phyloP scores from a whole-genome alignment of 2,113 vertebrate species.

The Mixornis gularis region DNA sequence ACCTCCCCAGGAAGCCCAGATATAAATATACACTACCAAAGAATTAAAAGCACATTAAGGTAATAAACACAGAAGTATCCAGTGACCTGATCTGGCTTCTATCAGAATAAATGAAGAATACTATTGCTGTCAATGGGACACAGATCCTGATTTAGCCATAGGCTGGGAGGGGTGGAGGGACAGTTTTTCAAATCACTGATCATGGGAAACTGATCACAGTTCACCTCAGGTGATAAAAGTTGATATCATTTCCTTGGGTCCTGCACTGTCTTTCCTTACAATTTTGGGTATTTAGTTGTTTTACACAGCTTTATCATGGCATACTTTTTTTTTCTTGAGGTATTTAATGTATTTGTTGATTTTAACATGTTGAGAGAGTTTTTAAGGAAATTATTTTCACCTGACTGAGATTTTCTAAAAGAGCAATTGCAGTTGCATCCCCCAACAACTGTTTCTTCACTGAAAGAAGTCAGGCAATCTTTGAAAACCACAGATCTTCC shows the following conservation, averaged over 20 bases:
- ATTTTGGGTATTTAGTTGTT: not conserved
- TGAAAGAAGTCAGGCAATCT: not conserved
- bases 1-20: not conserved
- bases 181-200: not conserved
- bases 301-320: not conserved
- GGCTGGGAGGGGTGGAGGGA: not conserved
- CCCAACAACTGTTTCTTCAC: not conserved
- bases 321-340: not conserved
- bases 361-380: not conserved
- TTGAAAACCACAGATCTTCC: not conserved
- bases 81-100: not conserved
- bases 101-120: not conserved
- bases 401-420: not conserved
- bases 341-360: not conserved
- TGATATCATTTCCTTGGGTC: not conserved
- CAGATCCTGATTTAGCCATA: not conserved
- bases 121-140: not conserved
- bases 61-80: slow-evolving; percentile 30
- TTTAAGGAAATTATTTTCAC: not conserved
- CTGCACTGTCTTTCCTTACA: not conserved
- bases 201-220: not conserved
- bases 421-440: not conserved
- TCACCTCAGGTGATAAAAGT: not conserved
- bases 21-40: not conserved
- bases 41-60: slow-evolving; percentile 10